phyloP scores from a whole-genome alignment of 2,113 vertebrate species.

The Catharus bicknelli region DNA sequence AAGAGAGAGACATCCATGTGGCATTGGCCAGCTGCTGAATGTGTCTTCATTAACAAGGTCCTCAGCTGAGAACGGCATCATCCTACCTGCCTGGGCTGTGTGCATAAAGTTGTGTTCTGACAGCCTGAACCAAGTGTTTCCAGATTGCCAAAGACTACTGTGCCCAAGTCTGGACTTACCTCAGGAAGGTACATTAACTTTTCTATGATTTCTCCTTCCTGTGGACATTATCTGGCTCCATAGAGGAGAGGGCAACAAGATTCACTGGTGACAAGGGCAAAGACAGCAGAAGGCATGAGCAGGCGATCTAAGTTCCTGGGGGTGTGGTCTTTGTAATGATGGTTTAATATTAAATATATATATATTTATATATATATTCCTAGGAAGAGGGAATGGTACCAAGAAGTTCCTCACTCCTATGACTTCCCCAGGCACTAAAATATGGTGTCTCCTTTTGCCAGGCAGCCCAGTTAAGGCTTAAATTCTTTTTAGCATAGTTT shows the following conservation, averaged over 20 bases:
- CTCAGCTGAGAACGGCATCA: not conserved
- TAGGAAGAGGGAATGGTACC: not conserved
- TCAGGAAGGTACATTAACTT: not conserved
- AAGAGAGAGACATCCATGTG: rapidly evolving
- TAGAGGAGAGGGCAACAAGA: not conserved
- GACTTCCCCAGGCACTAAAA: not conserved
- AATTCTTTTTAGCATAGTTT: not conserved
- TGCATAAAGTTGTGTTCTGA: not conserved
- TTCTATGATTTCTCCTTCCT: not conserved
- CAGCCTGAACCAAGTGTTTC: not conserved
- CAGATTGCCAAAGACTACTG: not conserved
- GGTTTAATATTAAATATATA: not conserved
- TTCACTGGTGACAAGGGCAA: not conserved
- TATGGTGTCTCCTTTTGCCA: not conserved
- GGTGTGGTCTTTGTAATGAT: not conserved
- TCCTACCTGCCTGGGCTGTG: not conserved
- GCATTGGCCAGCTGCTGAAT: not conserved
- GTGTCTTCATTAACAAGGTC: not conserved
- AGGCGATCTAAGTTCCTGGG: not conserved
- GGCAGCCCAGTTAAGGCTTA: not conserved
- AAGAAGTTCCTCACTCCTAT: not conserved
- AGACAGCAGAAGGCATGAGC: not conserved
- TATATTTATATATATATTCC: not conserved
- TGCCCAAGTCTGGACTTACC: not conserved
- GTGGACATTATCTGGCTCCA: not conserved